A percentile compares a stretch with the other conserved stretches of the same genome.
Evolutionary conservation across 2,888 invertebrate genomes (phyloP).

Genomic region (Achlya flavicornis): DNA sequence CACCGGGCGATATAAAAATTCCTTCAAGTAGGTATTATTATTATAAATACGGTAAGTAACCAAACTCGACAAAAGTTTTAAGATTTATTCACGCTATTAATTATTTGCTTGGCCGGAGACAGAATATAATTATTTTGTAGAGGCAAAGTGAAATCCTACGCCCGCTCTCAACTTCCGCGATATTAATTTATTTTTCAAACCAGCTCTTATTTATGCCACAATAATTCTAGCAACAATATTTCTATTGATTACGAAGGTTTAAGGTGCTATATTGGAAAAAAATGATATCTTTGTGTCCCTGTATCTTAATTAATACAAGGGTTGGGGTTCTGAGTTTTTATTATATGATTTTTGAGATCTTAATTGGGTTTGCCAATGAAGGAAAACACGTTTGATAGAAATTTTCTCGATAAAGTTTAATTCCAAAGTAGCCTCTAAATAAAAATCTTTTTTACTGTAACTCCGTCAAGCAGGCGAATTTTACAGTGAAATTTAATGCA

Average conservation of each 20-base stretch:
- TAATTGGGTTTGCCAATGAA: no score
- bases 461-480: no score
- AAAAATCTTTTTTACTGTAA: no score
- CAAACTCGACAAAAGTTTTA: constrained; percentile 63
- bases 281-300: no score
- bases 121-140: constrained; percentile 67
- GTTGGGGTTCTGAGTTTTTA: no score
- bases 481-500: no score
- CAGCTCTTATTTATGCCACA: constrained; percentile 16
- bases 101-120: constrained; percentile 65
- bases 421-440: no score
- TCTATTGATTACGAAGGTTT: background rate
- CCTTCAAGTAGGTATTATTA: constrained; percentile 48
- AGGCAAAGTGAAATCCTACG: constrained; percentile 64
- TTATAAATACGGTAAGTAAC: constrained; percentile 61
- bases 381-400: no score
- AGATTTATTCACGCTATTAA: constrained; percentile 70
- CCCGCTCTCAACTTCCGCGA: constrained; percentile 44
- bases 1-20: constrained; percentile 25
- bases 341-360: no score
- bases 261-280: no score
- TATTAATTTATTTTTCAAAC: constrained; percentile 50
- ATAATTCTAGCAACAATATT: background rate
- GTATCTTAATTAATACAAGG: no score
- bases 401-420: no score